Evolutionary conservation across 1,140 invertebrate genomes (phyloP).

Genomic region (Paralvinella palmiformis): DNA sequence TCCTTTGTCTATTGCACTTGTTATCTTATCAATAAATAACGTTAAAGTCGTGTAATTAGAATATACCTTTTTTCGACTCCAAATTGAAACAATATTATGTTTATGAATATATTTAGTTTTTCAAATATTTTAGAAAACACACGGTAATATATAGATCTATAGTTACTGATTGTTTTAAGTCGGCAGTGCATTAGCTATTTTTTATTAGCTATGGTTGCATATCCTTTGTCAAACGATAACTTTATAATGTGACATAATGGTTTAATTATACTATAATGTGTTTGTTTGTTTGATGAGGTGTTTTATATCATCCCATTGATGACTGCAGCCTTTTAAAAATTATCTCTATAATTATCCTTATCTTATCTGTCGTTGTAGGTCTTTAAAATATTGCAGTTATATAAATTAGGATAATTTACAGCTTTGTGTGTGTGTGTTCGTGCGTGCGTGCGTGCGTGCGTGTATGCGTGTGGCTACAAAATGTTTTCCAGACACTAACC

Average conservation of each 20-base stretch:
- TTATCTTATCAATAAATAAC: conserved; percentile 1
- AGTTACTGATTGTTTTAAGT: background rate
- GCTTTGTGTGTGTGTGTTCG: too few species aligned
- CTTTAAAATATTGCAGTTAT: background rate
- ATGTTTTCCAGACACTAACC: too few species aligned
- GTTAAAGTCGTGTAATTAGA: background rate
- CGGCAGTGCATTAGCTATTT: conserved; percentile 2
- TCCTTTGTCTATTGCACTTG: background rate
- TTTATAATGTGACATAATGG: background rate
- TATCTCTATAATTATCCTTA: background rate
- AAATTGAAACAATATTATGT: background rate
- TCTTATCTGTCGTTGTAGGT: background rate
- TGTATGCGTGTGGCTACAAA: too few species aligned
- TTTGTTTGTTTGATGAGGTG: background rate
- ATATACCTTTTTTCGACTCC: background rate
- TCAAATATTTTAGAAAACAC: background rate
- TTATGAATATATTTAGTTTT: too few species aligned
- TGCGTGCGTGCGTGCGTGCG: too few species aligned
- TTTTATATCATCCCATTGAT: background rate
- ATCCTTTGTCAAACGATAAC: conserved; percentile 3
- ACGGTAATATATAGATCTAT: background rate
- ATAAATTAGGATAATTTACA: too few species aligned
- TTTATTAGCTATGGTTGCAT: background rate
- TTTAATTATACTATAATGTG: background rate
- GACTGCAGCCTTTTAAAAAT: background rate